A percentile compares a stretch with the other conserved stretches of the same genome.
Evolutionary conservation across 2,113 vertebrate genomes (phyloP).

Genomic region (Polyodon spathula): DNA sequence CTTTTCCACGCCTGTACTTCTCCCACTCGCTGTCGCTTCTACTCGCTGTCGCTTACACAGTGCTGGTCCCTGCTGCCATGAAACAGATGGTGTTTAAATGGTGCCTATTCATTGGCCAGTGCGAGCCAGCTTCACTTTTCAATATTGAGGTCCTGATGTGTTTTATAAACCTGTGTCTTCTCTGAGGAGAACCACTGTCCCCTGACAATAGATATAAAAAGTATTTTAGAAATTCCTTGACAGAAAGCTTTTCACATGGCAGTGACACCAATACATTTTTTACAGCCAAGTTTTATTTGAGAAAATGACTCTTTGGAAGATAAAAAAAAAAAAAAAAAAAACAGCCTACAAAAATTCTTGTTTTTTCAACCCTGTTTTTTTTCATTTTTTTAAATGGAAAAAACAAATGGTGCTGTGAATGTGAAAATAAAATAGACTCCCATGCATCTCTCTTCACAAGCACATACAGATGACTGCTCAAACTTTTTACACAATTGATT

Average conservation of each 20-base stretch:
- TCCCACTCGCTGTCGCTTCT: too few relatives aligned
- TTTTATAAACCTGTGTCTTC: not conserved
- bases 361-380: too few relatives aligned
- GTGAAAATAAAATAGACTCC: too few relatives aligned
- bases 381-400: too few relatives aligned
- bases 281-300: not conserved
- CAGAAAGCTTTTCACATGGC: not conserved
- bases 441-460: too few relatives aligned
- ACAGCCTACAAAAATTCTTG: too few relatives aligned
- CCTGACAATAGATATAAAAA: not conserved
- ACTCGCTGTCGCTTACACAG: too few relatives aligned
- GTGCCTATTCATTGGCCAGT: not conserved
- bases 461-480: too few relatives aligned
- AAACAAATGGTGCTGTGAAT: too few relatives aligned
- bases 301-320: not conserved
- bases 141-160: not conserved
- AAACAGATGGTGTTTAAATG: not conserved
- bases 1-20: too few relatives aligned
- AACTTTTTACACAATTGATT: too few relatives aligned
- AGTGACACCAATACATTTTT: not conserved
- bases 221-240: not conserved
- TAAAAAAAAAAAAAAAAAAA: not conserved
- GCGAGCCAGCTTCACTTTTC: not conserved
- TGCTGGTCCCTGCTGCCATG: not conserved
- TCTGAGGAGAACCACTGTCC: not conserved